Conservation (phyloP, 2,113 vertebrate species). For the Chaenocephalus aceratus region DNA sequence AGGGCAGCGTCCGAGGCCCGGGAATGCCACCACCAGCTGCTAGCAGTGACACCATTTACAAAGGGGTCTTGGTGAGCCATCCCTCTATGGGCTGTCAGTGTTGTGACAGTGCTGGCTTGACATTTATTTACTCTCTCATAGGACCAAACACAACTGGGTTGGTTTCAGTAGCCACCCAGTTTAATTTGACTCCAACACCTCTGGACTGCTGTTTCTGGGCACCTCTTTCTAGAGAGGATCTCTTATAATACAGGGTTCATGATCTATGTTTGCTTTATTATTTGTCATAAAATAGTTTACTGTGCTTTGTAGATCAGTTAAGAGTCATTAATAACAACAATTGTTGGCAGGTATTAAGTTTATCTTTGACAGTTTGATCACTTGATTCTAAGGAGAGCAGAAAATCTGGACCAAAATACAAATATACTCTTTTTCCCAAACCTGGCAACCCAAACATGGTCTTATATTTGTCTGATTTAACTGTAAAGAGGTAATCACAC, state of each 20-base stretch:
- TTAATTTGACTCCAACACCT: background rate
- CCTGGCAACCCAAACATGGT: background rate
- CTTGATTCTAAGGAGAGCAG: background rate
- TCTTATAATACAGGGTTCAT: background rate
- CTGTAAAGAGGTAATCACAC: background rate
- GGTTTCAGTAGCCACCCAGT: background rate
- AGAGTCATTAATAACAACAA: background rate
- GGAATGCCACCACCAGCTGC: slow-evolving; percentile 96
- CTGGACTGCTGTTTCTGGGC: background rate
- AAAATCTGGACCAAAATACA: background rate
- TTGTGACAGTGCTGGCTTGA: slow-evolving; percentile 81
- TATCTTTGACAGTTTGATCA: background rate
- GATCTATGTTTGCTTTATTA: background rate
- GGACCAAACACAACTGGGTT: slow-evolving; percentile 12
- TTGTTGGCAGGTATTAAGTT: background rate
- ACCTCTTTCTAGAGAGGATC: background rate
- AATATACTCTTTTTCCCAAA: background rate
- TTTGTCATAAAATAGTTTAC: background rate
- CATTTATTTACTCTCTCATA: slow-evolving; percentile 70
- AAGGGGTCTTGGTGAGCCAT: slow-evolving; percentile 87
- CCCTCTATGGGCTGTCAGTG: slow-evolving; percentile 87
- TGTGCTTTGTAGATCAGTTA: background rate
- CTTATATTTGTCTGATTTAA: background rate
- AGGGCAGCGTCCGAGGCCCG: slow-evolving; percentile 90
- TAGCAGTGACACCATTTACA: slow-evolving; percentile 89